Base-by-base conservation (phyloP, 2,888 invertebrate species). In the Apamea anceps region DNA sequence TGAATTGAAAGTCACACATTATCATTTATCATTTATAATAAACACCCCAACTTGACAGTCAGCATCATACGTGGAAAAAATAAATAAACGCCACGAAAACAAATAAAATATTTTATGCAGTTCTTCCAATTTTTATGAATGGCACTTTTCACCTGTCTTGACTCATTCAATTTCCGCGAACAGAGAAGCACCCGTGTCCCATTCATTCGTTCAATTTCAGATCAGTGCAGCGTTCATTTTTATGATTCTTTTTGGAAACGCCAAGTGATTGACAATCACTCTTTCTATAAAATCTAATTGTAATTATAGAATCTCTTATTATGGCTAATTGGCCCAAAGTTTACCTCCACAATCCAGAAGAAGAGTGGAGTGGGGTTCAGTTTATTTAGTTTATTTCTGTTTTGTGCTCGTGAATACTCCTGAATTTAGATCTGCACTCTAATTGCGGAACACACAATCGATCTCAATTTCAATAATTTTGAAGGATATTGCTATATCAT, bases 101-200 rank as follows among this genome's bases (percentile, higher is more conserved):
- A n/a, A 51, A 78, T 60, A 72, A 68, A 72, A n/a, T 18, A 73
- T 66, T 62, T 60, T 18, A 79, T 65, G 45, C 65, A 73, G 6
- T 66, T 79, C 32, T 51, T 42, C 8, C 37, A 37, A 48, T 75
- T 71, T 82, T 54, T 62, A 74, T 71, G 65, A 66, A 79, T 45
- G 60, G 18, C 72, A 48, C 18, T 54, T 82, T 74, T 72, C 25
- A n/a, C 42, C 18, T 28, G 81, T 74, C 66, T 13, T 42, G 73
- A 72, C 42, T 85, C 85, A 68, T 85, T n/a, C 72, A 75, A 72
- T 83, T 85, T 85, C 82, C 85, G 54, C 25, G 21, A 66, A 42
- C 45, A 65, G 85, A 82, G 84, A 82, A 74, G 42, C 63, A 37
- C 48, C 65, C 80, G 51, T 54, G n/a, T 81, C 72, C 54, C 37